A percentile compares a stretch with the other conserved stretches of the same genome.
Conservation (phyloP, 2,888 invertebrate species). For the Papilio elwesi region DNA sequence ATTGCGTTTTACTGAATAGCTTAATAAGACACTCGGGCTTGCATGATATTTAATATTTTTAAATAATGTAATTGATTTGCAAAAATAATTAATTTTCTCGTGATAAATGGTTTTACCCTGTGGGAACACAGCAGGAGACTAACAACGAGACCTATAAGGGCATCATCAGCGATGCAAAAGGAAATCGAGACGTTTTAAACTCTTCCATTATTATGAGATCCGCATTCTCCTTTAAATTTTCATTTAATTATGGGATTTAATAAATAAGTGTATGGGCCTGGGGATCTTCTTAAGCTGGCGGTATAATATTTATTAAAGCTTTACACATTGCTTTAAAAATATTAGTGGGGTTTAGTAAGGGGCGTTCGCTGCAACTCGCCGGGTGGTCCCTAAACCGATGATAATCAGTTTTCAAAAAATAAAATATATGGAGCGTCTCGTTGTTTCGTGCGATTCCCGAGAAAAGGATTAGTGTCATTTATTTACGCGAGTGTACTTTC, state of each 20-base stretch:
- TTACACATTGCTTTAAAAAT: constrained; percentile 57
- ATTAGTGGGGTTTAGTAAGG: constrained; percentile 51
- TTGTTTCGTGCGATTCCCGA: constrained; percentile 42
- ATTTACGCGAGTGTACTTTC: constrained; percentile 33
- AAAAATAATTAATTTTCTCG: constrained; percentile 53
- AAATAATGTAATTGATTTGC: constrained; percentile 40
- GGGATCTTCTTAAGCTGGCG: constrained; percentile 55
- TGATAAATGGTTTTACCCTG: constrained; percentile 64
- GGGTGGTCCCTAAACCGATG: constrained; percentile 63
- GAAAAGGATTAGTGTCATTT: constrained; percentile 21
- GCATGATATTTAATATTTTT: constrained; percentile 49
- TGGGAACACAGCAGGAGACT: constrained; percentile 77
- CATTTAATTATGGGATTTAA: constrained; percentile 49
- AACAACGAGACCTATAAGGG: constrained; percentile 65
- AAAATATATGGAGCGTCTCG: constrained; percentile 50
- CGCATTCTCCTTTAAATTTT: constrained; percentile 61
- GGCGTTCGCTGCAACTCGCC: constrained; percentile 55
- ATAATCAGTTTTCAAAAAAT: constrained; percentile 50
- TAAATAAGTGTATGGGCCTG: constrained; percentile 36
- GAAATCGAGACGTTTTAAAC: constrained; percentile 74
- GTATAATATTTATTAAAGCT: constrained; percentile 56
- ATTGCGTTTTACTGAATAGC: constrained; percentile 15
- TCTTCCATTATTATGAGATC: constrained; percentile 63
- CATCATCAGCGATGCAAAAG: constrained; percentile 72
- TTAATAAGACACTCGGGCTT: constrained; percentile 38